These are phyloP conservation scores for Cataglyphis altisquamis DNA, from an alignment of 2,888 invertebrate species.

Conservation along the genomic window DNA sequence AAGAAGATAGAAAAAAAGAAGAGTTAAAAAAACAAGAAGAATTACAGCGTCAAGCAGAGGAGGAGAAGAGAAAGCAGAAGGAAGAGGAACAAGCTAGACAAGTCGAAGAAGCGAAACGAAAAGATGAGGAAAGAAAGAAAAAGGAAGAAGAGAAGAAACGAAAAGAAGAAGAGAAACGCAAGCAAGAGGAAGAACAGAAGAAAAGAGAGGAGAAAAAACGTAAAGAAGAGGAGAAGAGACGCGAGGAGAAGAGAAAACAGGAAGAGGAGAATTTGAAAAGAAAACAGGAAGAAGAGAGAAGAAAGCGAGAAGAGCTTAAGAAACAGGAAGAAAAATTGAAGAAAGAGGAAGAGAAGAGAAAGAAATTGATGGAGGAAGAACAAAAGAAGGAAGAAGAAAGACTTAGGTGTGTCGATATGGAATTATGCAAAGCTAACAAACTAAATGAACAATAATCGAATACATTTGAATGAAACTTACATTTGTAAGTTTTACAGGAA, in stretches of 20 bases:
- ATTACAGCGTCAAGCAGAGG: conserved; percentile 85
- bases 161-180: conserved; percentile 87
- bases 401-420: conserved; percentile 74
- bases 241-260: conserved; percentile 86
- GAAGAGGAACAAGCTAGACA: conserved; percentile 79
- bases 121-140: conserved; percentile 87
- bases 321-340: conserved; percentile 85
- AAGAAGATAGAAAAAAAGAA: conserved; percentile 86
- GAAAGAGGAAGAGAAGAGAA: conserved; percentile 87
- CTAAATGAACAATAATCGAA: not conserved
- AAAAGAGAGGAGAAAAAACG: conserved; percentile 87
- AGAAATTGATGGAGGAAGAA: conserved; percentile 86
- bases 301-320: conserved; percentile 83
- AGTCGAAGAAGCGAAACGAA: conserved; percentile 84
- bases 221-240: conserved; percentile 87
- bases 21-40: conserved; percentile 86
- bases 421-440: conserved; percentile 9
- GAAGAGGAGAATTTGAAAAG: conserved; percentile 85
- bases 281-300: conserved; percentile 86
- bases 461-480: not conserved
- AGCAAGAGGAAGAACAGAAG: conserved; percentile 87
- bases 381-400: conserved; percentile 81
- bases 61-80: conserved; percentile 80
- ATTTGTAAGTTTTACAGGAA: conserved; percentile 70
- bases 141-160: conserved; percentile 87